A percentile compares a stretch with the other conserved stretches of the same genome.
phyloP scores from a whole-genome alignment of 2,797 vertebrate genomes.

The Malacoraja senta region DNA sequence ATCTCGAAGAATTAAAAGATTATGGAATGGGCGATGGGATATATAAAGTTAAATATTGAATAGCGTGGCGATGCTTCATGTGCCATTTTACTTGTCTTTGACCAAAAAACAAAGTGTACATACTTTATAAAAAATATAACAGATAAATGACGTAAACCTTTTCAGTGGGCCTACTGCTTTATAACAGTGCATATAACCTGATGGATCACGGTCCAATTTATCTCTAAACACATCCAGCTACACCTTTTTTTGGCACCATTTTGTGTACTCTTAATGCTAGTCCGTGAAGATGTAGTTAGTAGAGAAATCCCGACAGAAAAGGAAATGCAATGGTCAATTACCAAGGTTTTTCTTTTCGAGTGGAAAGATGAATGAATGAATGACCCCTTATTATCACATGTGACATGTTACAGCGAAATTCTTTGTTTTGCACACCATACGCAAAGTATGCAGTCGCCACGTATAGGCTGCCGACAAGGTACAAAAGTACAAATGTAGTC shows the following conservation, averaged over 20 bases:
- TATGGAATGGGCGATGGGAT: conserved; percentile 4
- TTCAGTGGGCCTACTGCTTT: conserved; percentile 36
- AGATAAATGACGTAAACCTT: conserved; percentile 46
- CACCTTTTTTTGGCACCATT: background rate
- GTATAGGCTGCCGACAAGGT: too few species aligned
- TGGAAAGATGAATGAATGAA: background rate
- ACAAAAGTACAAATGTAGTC: too few species aligned
- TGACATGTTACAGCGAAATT: too few species aligned
- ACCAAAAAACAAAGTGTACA: conserved; percentile 71
- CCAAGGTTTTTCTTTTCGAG: background rate
- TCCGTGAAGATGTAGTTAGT: background rate
- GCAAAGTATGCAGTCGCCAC: too few species aligned
- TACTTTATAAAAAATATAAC: conserved; percentile 59
- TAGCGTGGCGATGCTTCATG: conserved; percentile 57
- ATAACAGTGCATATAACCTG: background rate
- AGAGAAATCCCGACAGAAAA: background rate
- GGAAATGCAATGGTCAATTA: background rate
- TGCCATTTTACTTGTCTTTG: conserved; percentile 62
- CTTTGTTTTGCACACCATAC: too few species aligned
- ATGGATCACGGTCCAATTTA: background rate
- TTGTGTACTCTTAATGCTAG: background rate
- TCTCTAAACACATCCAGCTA: background rate
- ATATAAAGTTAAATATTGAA: conserved; percentile 35
- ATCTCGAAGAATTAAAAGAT: conserved; percentile 45
- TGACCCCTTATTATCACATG: too few species aligned